Evolutionary conservation across 2,888 invertebrate species (phyloP).

Genomic region (Amphipoea oculea): DNA sequence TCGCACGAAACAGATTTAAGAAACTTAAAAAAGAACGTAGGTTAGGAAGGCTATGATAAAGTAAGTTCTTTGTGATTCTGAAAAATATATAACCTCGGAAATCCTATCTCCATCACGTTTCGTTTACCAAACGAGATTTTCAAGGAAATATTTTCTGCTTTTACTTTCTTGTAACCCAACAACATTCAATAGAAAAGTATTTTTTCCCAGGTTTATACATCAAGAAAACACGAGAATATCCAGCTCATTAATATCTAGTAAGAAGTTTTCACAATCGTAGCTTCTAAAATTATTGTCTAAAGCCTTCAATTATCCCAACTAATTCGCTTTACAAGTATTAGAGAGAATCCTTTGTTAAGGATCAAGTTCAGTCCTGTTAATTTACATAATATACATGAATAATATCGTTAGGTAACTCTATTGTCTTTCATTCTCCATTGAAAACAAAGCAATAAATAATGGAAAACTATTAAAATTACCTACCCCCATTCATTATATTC

Average conservation of each 20-base stretch:
- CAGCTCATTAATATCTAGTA: neutral
- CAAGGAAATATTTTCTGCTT: neutral
- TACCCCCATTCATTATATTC: constrained; percentile 56
- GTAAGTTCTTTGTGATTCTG: neutral
- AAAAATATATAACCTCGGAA: neutral
- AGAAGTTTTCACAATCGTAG: neutral
- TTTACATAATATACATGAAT: constrained; percentile 31
- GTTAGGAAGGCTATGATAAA: neutral
- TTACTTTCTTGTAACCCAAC: neutral
- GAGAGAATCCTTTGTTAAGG: constrained; percentile 7
- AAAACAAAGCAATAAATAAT: constrained; percentile 51
- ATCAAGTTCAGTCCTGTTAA: constrained; percentile 27
- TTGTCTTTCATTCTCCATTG: constrained; percentile 26
- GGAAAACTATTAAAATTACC: constrained; percentile 40
- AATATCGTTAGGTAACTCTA: constrained; percentile 7
- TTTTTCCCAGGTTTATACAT: neutral
- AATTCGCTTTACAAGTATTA: constrained; percentile 26
- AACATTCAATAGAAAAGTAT: neutral
- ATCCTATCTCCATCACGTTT: neutral
- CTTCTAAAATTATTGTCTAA: neutral
- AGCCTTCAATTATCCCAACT: neutral
- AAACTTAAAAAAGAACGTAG: neutral
- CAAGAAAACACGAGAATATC: neutral
- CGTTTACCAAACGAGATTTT: neutral
- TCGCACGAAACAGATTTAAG: neutral